phyloP scores from a whole-genome alignment of 2,888 invertebrate species.

The Pseudococcus longispinus region DNA sequence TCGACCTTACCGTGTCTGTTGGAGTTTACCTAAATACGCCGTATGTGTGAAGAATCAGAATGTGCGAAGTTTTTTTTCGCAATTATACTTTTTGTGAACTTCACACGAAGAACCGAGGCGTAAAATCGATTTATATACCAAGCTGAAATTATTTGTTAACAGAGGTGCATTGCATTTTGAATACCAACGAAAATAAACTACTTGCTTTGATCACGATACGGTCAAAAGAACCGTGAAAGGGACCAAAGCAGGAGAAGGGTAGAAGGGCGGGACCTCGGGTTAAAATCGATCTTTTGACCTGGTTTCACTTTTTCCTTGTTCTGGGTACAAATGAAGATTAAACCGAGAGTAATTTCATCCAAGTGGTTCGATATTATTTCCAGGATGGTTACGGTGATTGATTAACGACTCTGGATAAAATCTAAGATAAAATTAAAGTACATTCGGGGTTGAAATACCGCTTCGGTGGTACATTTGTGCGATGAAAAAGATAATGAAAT shows the following conservation, averaged over 20 bases:
- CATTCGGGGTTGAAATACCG: neutral
- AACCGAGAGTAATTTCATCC: neutral
- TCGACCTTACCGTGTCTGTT: neutral
- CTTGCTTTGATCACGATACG: neutral
- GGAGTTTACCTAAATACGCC: neutral
- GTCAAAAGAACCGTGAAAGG: neutral
- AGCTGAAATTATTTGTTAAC: neutral
- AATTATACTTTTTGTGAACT: neutral
- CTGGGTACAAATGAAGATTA: neutral
- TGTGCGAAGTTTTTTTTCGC: neutral
- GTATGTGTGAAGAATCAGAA: neutral
- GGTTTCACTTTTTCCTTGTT: neutral
- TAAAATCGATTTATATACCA: neutral
- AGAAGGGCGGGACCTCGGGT: neutral
- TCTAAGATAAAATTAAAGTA: neutral
- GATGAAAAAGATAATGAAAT: neutral
- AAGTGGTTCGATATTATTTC: neutral
- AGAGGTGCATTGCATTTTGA: neutral
- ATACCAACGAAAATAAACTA: neutral
- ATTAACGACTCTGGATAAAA: neutral
- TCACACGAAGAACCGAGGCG: neutral
- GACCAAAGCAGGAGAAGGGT: neutral
- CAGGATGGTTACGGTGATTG: neutral
- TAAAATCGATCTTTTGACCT: neutral
- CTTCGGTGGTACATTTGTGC: neutral